Conservation (phyloP, 2,113 vertebrate species). For the Jacana jacana region DNA sequence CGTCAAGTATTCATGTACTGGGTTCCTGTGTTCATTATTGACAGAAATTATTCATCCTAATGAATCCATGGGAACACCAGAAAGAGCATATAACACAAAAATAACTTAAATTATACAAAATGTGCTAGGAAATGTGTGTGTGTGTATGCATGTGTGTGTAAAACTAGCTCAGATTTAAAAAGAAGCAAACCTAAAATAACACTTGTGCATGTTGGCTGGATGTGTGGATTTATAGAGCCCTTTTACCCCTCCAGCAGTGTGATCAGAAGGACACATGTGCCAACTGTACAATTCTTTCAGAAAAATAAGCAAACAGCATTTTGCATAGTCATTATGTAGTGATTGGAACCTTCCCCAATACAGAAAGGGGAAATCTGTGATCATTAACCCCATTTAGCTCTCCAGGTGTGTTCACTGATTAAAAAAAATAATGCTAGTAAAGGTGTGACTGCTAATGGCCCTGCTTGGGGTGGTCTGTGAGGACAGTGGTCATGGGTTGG, state of each 20-base stretch:
- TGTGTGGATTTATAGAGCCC: background rate
- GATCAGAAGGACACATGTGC: background rate
- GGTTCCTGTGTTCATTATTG: slow-evolving; percentile 67
- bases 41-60: slow-evolving; percentile 70
- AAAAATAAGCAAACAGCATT: background rate
- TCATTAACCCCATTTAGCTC: background rate
- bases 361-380: background rate
- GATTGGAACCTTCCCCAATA: background rate
- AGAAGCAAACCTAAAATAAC: background rate
- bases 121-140: background rate
- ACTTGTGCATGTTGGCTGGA: background rate
- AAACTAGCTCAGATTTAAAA: slow-evolving; percentile 2
- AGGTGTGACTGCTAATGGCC: background rate
- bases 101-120: slow-evolving; percentile 63
- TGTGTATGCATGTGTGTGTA: background rate
- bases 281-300: background rate
- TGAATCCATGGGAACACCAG: slow-evolving; percentile 50
- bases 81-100: slow-evolving; percentile 51
- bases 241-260: background rate
- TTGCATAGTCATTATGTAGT: background rate
- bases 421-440: background rate
- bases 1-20: slow-evolving; percentile 67
- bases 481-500: background rate
- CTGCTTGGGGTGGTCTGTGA: background rate
- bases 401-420: background rate